Evolutionary conservation across 2,888 invertebrate species (phyloP).

Genomic region (Xanthia icteritia): DNA sequence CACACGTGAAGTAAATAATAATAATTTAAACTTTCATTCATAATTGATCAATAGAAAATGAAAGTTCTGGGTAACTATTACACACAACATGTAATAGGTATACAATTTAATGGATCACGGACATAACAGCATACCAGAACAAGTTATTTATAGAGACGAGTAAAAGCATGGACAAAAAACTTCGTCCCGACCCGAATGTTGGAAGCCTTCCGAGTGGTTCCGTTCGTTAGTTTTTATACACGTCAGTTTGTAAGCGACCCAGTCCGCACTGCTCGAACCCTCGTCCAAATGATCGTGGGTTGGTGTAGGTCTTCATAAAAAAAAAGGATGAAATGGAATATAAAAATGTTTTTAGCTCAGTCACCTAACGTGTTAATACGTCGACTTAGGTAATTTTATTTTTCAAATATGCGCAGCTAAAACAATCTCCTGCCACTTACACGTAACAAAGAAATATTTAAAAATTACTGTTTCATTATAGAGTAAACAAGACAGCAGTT

Average conservation of each 20-base stretch:
- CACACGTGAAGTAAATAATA: neutral
- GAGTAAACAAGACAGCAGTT: conserved; percentile 67
- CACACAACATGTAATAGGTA: conserved; percentile 58
- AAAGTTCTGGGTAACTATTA: conserved; percentile 65
- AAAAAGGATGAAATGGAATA: conserved; percentile 53
- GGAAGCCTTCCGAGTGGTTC: conserved; percentile 80
- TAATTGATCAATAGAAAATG: conserved; percentile 68
- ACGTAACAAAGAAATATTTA: conserved; percentile 31
- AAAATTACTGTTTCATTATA: conserved; percentile 54
- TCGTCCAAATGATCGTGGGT: conserved; percentile 75
- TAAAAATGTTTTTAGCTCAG: conserved; percentile 52
- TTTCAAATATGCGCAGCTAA: neutral
- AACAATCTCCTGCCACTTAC: neutral
- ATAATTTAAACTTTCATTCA: conserved; percentile 17
- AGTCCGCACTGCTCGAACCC: conserved; percentile 67
- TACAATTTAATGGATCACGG: conserved; percentile 72
- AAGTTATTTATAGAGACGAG: conserved; percentile 83
- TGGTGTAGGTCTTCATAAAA: conserved; percentile 82
- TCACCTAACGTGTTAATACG: conserved; percentile 18
- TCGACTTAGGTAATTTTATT: conserved; percentile 12
- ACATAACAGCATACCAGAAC: conserved; percentile 75
- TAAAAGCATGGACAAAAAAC: conserved; percentile 83
- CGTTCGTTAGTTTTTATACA: conserved; percentile 79
- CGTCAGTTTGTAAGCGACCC: conserved; percentile 72
- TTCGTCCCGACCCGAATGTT: conserved; percentile 83